Evolutionary conservation across 2,888 invertebrate genomes (phyloP).

Genomic region (Mylabris sibirica): DNA sequence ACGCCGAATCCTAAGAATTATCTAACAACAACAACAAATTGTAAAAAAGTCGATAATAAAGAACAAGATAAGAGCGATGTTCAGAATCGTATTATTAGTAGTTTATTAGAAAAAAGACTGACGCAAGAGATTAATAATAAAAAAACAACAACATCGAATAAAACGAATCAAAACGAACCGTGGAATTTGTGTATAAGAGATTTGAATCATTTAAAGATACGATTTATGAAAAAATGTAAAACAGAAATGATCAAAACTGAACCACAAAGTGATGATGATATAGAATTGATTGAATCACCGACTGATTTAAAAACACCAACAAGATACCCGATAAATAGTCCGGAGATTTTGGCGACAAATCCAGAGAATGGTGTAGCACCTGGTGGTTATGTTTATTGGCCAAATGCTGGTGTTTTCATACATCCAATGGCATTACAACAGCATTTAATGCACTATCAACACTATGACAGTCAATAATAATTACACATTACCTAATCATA

Average conservation of each 20-base stretch:
- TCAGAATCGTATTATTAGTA: conserved; percentile 74
- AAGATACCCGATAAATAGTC: conserved; percentile 42
- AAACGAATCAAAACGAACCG: conserved; percentile 71
- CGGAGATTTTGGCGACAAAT: conserved; percentile 60
- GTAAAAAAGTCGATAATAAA: conserved; percentile 44
- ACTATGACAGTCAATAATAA: conserved; percentile 66
- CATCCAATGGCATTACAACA: conserved; percentile 78
- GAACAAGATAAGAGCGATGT: conserved; percentile 69
- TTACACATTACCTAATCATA: conserved; percentile 49
- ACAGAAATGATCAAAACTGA: conserved; percentile 72
- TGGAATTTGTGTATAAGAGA: conserved; percentile 85
- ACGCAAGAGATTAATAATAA: conserved; percentile 69
- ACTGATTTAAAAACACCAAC: conserved; percentile 41
- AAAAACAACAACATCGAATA: conserved; percentile 8
- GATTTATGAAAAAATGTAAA: conserved; percentile 67
- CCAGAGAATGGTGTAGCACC: conserved; percentile 58
- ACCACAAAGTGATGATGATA: conserved; percentile 65
- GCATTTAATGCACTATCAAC: conserved; percentile 77
- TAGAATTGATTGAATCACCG: conserved; percentile 59
- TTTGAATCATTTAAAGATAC: conserved; percentile 72
- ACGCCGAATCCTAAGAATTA: conserved; percentile 69
- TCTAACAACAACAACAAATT: conserved; percentile 58
- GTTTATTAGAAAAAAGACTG: conserved; percentile 72
- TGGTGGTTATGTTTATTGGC: conserved; percentile 73
- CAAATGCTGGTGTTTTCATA: conserved; percentile 73